Percentiles rank a stretch among this genome's conserved stretches.
Conservation (phyloP, 2,888 invertebrate species). For the Tetheella fluctuosa region DNA sequence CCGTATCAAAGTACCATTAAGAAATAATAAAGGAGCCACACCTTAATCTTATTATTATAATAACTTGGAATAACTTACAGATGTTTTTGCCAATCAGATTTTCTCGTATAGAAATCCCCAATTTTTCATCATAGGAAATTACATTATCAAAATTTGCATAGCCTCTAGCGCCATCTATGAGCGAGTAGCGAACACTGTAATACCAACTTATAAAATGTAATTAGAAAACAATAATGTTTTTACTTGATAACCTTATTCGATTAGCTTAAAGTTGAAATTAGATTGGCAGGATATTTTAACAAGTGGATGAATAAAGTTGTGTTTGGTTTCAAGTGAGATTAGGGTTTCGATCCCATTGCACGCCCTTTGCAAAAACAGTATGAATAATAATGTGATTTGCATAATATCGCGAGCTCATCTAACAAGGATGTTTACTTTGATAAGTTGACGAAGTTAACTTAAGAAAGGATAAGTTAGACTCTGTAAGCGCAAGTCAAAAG, state of each 20-base stretch:
- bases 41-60: slow-evolving; percentile 81
- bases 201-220: slow-evolving; percentile 39
- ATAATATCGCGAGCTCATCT: slow-evolving; percentile 75
- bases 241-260: slow-evolving; percentile 16
- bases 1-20: slow-evolving; percentile 76
- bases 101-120: slow-evolving; percentile 59
- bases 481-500: not conserved
- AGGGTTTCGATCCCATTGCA: slow-evolving; percentile 55
- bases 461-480: not conserved
- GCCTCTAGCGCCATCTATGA: slow-evolving; percentile 79
- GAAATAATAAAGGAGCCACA: slow-evolving; percentile 71
- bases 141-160: slow-evolving; percentile 80
- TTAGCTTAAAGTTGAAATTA: slow-evolving; percentile 39
- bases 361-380: slow-evolving; percentile 80
- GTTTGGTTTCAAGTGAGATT: slow-evolving; percentile 64
- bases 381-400: slow-evolving; percentile 82
- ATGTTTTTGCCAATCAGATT: slow-evolving; percentile 79
- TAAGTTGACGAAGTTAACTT: slow-evolving; percentile 62
- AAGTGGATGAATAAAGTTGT: slow-evolving; percentile 46
- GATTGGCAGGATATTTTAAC: slow-evolving; percentile 21
- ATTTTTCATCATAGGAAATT: slow-evolving; percentile 80
- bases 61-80: slow-evolving; percentile 77
- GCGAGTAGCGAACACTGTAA: slow-evolving; percentile 52
- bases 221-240: slow-evolving; percentile 19
- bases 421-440: slow-evolving; percentile 76